phyloP scores from a whole-genome alignment of 2,113 vertebrate species.

The Shinisaurus crocodilurus region DNA sequence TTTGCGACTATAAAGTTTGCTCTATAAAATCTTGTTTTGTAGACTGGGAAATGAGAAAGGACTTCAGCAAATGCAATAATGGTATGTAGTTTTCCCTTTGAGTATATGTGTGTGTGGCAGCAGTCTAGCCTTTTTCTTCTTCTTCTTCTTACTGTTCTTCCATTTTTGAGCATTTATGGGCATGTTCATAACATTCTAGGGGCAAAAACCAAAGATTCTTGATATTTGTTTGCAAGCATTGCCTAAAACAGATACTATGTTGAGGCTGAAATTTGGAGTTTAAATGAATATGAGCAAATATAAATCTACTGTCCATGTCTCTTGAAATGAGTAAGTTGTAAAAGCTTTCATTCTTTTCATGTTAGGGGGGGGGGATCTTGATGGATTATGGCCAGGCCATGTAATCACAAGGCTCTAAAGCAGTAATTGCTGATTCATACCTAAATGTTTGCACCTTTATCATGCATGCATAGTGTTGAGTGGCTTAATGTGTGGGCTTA shows the following conservation, averaged over 20 bases:
- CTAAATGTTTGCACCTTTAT: background rate
- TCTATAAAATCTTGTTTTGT: conserved; percentile 75
- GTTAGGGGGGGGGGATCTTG: background rate
- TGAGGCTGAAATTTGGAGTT: background rate
- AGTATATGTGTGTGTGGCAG: conserved; percentile 9
- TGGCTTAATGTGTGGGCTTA: background rate
- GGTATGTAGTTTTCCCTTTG: conserved; percentile 65
- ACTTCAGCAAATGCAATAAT: conserved; percentile 68
- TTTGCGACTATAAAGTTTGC: conserved; percentile 57
- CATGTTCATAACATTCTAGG: background rate
- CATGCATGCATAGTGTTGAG: background rate
- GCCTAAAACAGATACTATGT: background rate
- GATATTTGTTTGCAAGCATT: background rate
- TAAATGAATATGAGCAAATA: background rate
- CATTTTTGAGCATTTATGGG: background rate
- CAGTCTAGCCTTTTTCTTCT: background rate
- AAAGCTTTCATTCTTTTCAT: background rate
- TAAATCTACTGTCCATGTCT: background rate
- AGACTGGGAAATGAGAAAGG: conserved; percentile 71
- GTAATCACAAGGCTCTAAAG: background rate
- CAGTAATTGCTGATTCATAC: background rate
- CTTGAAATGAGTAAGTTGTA: background rate
- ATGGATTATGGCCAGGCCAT: background rate
- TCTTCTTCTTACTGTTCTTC: background rate
- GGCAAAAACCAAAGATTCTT: background rate